phyloP scores from a whole-genome alignment of 2,888 invertebrate genomes.

The Cepaea hortensis region DNA sequence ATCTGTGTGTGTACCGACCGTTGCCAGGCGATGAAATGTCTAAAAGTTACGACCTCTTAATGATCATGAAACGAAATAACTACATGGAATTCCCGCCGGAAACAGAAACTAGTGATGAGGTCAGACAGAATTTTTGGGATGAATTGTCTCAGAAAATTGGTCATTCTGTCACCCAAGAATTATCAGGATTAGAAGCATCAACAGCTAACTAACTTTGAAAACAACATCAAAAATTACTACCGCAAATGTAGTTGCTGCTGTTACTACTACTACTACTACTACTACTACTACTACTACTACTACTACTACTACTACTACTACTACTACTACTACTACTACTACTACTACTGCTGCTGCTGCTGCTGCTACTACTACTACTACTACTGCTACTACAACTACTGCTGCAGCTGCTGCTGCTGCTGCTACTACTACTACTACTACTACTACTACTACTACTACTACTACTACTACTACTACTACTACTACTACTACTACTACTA shows the following conservation, averaged over 20 bases:
- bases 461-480: neutral
- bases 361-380: neutral
- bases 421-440: neutral
- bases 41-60: neutral
- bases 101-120: neutral
- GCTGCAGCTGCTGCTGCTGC: neutral
- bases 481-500: neutral
- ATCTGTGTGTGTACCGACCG: slow-evolving; percentile 34
- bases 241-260: neutral
- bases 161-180: neutral
- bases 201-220: neutral
- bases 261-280: neutral
- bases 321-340: neutral
- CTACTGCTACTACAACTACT: neutral
- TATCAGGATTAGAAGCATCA: neutral
- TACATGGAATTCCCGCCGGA: slow-evolving; percentile 15
- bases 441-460: too few relatives aligned
- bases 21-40: slow-evolving; percentile 7
- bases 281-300: neutral
- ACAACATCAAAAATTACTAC: too few relatives aligned
- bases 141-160: neutral
- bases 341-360: neutral
- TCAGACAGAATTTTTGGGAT: slow-evolving; percentile 1
- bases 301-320: neutral
- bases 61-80: slow-evolving; percentile 11